Evolutionary conservation across 2,888 invertebrate genomes (phyloP), one percentile per base, ranked within the genome.

Genomic region (Rotaria macrura): DNA sequence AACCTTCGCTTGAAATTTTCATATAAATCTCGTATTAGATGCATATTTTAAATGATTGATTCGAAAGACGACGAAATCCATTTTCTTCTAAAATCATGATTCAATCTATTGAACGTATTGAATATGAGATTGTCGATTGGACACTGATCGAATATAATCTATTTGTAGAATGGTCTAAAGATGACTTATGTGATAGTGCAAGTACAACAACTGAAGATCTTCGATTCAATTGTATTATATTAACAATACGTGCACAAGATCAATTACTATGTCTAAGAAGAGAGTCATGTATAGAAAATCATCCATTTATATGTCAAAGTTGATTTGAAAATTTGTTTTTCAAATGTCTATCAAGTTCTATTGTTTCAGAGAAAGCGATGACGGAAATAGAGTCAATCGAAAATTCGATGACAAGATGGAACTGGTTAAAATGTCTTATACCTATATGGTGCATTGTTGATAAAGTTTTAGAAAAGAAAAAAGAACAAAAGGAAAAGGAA

Each of bases 271-370:
- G 65, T 34, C 20, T 65, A 14, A 65, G 38, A 65, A 17, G 65
- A 65, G 65, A 34, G 20, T 3, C 65, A 7, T 65, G 65, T 17
- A 34, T 1, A 65, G 34, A 65, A 65, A 34, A 65, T 17, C 65
- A 65, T 65, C 65, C 65, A 14, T 65, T 65, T 65, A 65, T 65
- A 65, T 65, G 65, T 65, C 34, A 65, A 65, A 65, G 65, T 65
- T 6, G n/a, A 38, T 34, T 29, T 34, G n/a, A 34, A 65, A 5
- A 65, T 65, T 17, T 47, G 47, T 47, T 12, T 47, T 47, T 9
- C 12, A 47, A 34, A n/a, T n/a, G n/a, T n/a, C n/a, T n/a, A n/a
- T n/a, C n/a, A n/a, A n/a, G n/a, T n/a, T 34, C 5, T 14, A 34
- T 17, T 34, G 34, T 14, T 34, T 1, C 20, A 65, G 65, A 34